Base-by-base conservation (phyloP, 2,888 invertebrate species). In the Cheilosia variabilis region DNA sequence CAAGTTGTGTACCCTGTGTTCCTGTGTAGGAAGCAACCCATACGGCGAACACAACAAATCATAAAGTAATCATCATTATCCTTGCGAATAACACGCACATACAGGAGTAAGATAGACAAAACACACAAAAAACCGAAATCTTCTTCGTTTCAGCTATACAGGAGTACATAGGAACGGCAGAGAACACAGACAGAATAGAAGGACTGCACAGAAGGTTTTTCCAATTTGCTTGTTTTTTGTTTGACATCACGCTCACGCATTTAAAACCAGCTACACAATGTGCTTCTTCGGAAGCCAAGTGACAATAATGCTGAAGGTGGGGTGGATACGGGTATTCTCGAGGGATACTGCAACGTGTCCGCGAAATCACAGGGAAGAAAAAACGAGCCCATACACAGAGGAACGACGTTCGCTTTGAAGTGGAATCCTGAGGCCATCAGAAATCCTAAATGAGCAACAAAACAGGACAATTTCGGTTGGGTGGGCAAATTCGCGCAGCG, bases 61-160 rank as follows among this genome's bases (percentile, higher is more conserved):
- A 87, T 82, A 82, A 87, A 87, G 86, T 19, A 87, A 87, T 87
- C 81, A 87, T 87, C 78, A 73, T 87, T 87, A 82, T 87, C 82
- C 87, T 77, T 63, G 41, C 72, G 57, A 68, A 77, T 66, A 78
- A 71, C 76, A 76, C 65, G 68, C 37, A 80, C 76, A 73, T 50
- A 75, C 68, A 47, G 47, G 34, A 45, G 41, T 58, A 45, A 65
- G 55, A 66, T n/a, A 45, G 69, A 63, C 19, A 47, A 62, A 41
- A 55, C 31, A 31, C 9, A 31, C 31, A 31, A 17, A 22, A 27
- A 37, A 58, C 50, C 37, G 60, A 58, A 69, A 69, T 71, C 57
- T 75, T 69, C 71, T 75, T 75, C 69, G 22, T 60, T 55, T 58
- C 41, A 27, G 63, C 31, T 7, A 9, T 2, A 2, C 7, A 27